phyloP scores from a whole-genome alignment of 2,797 vertebrate species.

The Poeciliopsis infans region DNA sequence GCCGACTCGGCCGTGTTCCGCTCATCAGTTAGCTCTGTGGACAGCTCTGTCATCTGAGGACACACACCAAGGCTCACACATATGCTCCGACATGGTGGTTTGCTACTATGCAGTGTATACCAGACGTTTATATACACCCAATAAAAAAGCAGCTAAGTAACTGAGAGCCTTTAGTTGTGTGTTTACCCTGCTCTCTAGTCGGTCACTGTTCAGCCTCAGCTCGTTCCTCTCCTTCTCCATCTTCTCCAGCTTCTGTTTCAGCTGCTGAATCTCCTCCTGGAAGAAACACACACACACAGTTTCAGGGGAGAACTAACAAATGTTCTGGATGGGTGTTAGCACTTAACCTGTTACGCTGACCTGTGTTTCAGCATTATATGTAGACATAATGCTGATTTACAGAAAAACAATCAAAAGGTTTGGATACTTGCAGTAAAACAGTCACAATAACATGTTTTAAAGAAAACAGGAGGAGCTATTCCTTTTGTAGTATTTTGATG shows the following conservation, averaged over 20 bases:
- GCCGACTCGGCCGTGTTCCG: constrained; percentile 94
- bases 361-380: neutral
- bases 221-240: constrained; percentile 96
- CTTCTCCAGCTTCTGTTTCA: constrained; percentile 92
- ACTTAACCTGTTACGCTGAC: neutral
- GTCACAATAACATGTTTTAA: neutral
- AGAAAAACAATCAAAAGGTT: neutral
- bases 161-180: too few relatives aligned
- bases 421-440: neutral
- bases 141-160: neutral
- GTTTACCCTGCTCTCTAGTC: constrained; percentile 91
- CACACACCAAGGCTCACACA: constrained; percentile 20
- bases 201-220: constrained; percentile 91
- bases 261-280: constrained; percentile 96
- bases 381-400: neutral
- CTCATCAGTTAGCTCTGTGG: constrained; percentile 94
- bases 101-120: neutral
- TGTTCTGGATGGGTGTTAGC: neutral
- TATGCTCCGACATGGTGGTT: neutral
- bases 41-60: constrained; percentile 91
- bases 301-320: neutral
- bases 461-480: neutral
- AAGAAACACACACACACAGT: neutral
- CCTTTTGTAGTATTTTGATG: neutral
- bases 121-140: neutral